Percentiles rank a stretch among this genome's conserved stretches.
phyloP scores from a whole-genome alignment of 2,113 vertebrate genomes.

The Holacanthus passer region DNA sequence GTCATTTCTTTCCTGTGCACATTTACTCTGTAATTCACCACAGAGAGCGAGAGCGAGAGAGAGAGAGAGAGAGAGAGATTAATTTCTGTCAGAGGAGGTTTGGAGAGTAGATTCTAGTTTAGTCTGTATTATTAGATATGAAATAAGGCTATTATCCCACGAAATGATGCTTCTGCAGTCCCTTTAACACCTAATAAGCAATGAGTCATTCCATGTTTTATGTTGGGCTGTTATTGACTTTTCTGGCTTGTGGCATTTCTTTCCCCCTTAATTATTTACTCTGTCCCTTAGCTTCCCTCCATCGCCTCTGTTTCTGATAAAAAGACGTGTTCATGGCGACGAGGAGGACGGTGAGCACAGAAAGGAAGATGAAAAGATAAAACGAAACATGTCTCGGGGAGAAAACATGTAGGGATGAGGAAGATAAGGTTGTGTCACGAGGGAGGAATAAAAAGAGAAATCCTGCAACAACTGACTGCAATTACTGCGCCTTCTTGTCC shows the following conservation, averaged over 20 bases:
- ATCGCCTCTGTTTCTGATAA: slow-evolving; percentile 30
- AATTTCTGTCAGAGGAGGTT: slow-evolving; percentile 50
- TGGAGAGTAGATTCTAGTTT: slow-evolving; percentile 36
- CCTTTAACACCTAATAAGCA: slow-evolving; percentile 53
- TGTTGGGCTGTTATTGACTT: slow-evolving; percentile 64
- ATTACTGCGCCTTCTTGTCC: slow-evolving; percentile 63
- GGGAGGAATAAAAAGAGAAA: slow-evolving; percentile 59
- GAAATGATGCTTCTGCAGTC: slow-evolving; percentile 27
- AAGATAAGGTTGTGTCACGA: slow-evolving; percentile 45
- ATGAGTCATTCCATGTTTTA: slow-evolving; percentile 53
- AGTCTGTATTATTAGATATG: slow-evolving; percentile 47
- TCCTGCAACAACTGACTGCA: slow-evolving; percentile 64
- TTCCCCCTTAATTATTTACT: slow-evolving; percentile 70
- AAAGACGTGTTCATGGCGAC: slow-evolving; percentile 39
- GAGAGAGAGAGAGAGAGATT: slow-evolving; percentile 34
- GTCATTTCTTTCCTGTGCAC: slow-evolving; percentile 48
- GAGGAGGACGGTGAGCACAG: slow-evolving; percentile 1
- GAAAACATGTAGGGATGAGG: slow-evolving; percentile 8
- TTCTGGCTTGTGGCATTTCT: slow-evolving; percentile 56
- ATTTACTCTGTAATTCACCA: slow-evolving; percentile 52
- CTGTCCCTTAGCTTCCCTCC: slow-evolving; percentile 40
- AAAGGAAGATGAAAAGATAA: slow-evolving; percentile 31
- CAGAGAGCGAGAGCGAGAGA: slow-evolving; percentile 27
- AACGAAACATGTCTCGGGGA: slow-evolving; percentile 40
- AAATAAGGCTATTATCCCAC: slow-evolving; percentile 52